phyloP scores from a whole-genome alignment of 2,113 vertebrate species.

The Phrynocephalus versicolor region DNA sequence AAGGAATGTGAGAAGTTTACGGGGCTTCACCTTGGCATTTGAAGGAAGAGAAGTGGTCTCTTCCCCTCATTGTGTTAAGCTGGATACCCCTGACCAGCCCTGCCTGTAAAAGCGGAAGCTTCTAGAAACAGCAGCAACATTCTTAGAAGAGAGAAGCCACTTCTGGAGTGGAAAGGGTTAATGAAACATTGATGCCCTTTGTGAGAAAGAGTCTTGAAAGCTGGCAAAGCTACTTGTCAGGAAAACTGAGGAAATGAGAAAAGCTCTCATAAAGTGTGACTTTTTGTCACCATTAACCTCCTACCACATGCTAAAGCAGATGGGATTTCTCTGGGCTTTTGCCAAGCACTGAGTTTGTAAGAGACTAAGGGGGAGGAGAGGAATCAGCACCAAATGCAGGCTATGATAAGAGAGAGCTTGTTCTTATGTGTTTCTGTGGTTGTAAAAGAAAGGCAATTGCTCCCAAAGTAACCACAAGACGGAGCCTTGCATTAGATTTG shows the following conservation, averaged over 20 bases:
- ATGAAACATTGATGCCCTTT: constrained; percentile 24
- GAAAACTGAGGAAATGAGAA: constrained; percentile 27
- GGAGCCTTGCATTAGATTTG: background rate
- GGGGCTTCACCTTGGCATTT: constrained; percentile 54
- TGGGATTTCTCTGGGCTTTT: constrained; percentile 21
- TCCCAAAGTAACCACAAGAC: constrained; percentile 27
- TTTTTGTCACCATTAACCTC: constrained; percentile 36
- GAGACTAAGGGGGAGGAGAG: constrained; percentile 33
- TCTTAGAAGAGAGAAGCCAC: constrained; percentile 5
- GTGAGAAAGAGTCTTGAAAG: constrained; percentile 11
- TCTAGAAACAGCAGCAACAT: background rate
- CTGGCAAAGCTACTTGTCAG: background rate
- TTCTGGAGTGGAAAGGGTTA: constrained; percentile 24
- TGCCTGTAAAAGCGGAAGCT: fast-evolving
- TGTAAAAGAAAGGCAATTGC: constrained; percentile 24
- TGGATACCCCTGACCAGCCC: background rate
- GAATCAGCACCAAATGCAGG: constrained; percentile 24
- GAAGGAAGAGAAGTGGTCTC: constrained; percentile 31
- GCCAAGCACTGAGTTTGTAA: constrained; percentile 40
- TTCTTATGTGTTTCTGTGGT: background rate
- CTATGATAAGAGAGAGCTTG: constrained; percentile 18
- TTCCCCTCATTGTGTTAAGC: background rate
- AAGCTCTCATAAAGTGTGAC: constrained; percentile 31
- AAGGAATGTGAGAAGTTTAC: constrained; percentile 33
- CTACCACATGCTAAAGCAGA: constrained; percentile 33